These are phyloP conservation scores for Gryllus bimaculatus DNA, from an alignment of 1,140 invertebrate species.

Conservation along the genomic window DNA sequence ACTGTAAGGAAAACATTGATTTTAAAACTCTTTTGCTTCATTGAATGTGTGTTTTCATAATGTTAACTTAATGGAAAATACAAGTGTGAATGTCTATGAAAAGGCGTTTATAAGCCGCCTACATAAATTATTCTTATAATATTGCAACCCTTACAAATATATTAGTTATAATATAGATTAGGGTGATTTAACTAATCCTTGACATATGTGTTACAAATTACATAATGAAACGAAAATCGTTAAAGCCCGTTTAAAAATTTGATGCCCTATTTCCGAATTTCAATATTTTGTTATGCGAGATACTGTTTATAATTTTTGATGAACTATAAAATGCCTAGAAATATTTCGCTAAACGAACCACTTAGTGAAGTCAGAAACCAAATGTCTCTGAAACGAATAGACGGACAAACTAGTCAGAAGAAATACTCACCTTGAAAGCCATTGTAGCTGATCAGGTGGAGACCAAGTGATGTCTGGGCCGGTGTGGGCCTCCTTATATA, in stretches of 20 bases:
- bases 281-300: no score
- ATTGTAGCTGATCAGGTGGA: background rate
- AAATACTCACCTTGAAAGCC: background rate
- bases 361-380: background rate
- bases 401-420: background rate
- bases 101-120: background rate
- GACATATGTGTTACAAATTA: no score
- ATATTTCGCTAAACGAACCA: background rate
- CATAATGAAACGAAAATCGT: no score
- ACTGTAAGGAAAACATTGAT: conserved; percentile 13
- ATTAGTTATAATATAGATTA: no score
- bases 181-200: no score
- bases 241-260: no score
- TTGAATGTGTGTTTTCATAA: background rate
- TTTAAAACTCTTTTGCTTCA: background rate
- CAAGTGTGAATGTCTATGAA: background rate
- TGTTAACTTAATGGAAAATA: background rate
- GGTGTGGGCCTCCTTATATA: background rate
- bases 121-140: no score
- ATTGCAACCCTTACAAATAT: no score
- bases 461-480: background rate
- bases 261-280: no score
- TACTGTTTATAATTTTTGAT: no score
- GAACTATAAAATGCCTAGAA: background rate
- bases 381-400: background rate